phyloP scores from a whole-genome alignment of 2,797 vertebrate genomes.

The Loris lydekkerianus region DNA sequence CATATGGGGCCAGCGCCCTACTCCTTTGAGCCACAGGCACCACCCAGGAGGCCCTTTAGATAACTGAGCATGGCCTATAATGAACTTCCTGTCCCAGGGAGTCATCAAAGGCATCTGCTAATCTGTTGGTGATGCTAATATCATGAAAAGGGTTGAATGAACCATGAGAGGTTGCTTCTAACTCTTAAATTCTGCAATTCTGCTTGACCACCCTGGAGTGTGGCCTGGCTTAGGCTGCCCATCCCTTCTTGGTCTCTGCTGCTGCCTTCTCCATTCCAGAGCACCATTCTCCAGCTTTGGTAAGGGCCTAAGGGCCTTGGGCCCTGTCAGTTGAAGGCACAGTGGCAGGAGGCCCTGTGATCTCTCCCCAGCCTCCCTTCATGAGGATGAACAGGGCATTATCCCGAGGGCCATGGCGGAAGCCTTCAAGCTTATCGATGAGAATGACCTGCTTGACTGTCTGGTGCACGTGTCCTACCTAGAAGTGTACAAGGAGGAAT shows the following conservation, averaged over 20 bases:
- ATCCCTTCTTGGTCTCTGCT: neutral
- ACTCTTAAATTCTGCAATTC: neutral
- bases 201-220: neutral
- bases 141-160: neutral
- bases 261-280: neutral
- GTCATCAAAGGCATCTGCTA: neutral
- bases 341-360: neutral
- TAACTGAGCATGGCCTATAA: neutral
- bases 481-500: slow-evolving; percentile 99
- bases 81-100: neutral
- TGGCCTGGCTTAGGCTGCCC: neutral
- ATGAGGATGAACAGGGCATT: slow-evolving; percentile 97
- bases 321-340: neutral
- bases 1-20: too few relatives aligned
- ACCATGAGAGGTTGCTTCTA: neutral
- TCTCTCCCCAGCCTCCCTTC: slow-evolving; percentile 93
- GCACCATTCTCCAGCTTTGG: neutral
- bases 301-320: neutral
- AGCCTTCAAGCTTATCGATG: slow-evolving; percentile 96
- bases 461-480: slow-evolving; percentile 96
- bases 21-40: too few relatives aligned
- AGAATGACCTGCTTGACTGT: slow-evolving; percentile 96
- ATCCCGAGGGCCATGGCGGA: slow-evolving; percentile 97
- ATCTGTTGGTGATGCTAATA: neutral
- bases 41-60: neutral